Evolutionary conservation across 2,113 vertebrate genomes (phyloP).

Genomic region (Butorides virescens): DNA sequence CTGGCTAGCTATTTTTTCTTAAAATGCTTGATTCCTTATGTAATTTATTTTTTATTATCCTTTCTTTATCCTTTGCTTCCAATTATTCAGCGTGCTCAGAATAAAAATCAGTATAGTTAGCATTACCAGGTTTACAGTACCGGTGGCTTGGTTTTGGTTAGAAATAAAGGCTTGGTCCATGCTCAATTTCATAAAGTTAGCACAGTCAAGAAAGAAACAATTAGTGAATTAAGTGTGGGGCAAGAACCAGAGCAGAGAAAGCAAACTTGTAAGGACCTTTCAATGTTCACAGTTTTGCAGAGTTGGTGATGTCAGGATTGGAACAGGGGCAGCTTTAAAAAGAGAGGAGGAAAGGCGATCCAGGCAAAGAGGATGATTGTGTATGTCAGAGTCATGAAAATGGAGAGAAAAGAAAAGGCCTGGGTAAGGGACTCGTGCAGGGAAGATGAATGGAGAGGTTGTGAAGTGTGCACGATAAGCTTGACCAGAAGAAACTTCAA

Average conservation of each 20-base stretch:
- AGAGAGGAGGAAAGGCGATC: neutral
- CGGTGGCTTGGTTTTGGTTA: neutral
- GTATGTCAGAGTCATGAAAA: neutral
- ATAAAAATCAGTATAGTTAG: neutral
- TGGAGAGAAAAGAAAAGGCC: neutral
- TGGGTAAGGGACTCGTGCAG: too few species aligned
- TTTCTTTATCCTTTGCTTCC: neutral
- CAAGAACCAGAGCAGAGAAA: neutral
- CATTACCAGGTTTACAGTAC: neutral
- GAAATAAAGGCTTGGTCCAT: neutral
- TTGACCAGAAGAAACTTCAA: neutral
- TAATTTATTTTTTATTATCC: neutral
- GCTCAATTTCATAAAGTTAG: neutral
- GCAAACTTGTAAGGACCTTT: neutral
- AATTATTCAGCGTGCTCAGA: neutral
- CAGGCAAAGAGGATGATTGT: neutral
- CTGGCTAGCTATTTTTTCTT: neutral
- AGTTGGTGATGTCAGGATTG: neutral
- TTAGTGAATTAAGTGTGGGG: neutral
- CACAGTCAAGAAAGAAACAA: neutral
- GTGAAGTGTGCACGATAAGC: rapidly evolving
- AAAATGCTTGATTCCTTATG: neutral
- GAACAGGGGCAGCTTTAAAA: neutral
- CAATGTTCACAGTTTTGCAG: neutral
- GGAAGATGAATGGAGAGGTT: neutral